Conservation (phyloP, 2,888 invertebrate genomes). For the Parthenolecanium corni region DNA sequence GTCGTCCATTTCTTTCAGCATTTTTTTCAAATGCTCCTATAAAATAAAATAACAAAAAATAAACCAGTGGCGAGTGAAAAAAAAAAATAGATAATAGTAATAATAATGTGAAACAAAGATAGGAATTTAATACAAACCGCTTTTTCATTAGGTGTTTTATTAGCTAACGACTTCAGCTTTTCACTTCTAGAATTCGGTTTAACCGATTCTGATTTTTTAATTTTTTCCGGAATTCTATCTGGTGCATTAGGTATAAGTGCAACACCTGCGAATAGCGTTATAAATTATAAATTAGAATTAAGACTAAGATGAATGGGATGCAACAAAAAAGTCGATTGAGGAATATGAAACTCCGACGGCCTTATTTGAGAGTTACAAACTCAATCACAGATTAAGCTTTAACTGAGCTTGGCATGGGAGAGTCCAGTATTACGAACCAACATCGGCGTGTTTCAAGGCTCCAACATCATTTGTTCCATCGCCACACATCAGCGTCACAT, state of each 20-base stretch:
- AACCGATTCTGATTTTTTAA: conserved; percentile 33
- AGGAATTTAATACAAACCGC: neutral
- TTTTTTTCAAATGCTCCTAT: conserved; percentile 47
- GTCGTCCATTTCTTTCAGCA: conserved; percentile 77
- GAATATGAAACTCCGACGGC: too few relatives aligned
- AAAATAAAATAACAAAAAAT: conserved; percentile 29
- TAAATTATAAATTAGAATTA: too few relatives aligned
- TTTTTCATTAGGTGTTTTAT: conserved; percentile 25
- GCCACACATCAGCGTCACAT: conserved; percentile 93
- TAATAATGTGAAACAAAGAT: neutral
- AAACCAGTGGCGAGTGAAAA: neutral
- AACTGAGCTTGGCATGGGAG: too few relatives aligned
- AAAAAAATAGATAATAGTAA: neutral
- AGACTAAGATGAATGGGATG: too few relatives aligned
- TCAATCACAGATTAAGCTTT: too few relatives aligned
- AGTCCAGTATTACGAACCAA: conserved; percentile 47
- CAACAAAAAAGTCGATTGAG: too few relatives aligned
- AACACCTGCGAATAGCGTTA: conserved; percentile 1
- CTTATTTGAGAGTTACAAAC: too few relatives aligned
- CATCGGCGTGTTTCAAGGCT: conserved; percentile 94
- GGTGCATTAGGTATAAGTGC: conserved; percentile 44
- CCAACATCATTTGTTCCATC: conserved; percentile 99
- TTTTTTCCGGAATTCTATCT: conserved; percentile 42
- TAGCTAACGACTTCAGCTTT: neutral
- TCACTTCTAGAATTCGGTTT: neutral